Evolutionary conservation across 2,113 vertebrate species (phyloP).

Genomic region (Tor tambroides): DNA sequence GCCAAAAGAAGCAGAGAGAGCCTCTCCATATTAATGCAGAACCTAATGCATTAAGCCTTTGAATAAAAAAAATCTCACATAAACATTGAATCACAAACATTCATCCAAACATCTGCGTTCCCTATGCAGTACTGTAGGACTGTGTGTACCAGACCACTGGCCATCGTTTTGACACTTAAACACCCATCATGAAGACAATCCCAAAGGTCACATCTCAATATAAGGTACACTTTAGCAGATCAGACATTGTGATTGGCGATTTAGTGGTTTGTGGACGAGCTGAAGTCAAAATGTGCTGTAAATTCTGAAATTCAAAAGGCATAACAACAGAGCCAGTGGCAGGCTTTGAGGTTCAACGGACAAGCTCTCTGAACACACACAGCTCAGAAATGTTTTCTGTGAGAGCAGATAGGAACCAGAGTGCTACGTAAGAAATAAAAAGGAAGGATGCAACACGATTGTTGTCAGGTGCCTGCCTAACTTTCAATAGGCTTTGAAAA

Average conservation of each 20-base stretch:
- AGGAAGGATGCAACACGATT: not conserved
- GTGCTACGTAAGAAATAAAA: conserved; percentile 26
- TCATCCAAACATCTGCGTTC: not conserved
- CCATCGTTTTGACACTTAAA: not conserved
- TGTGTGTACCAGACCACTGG: not conserved
- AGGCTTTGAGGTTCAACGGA: conserved; percentile 8
- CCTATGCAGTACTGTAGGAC: not conserved
- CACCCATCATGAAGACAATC: not conserved
- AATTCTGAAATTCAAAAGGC: conserved; percentile 13
- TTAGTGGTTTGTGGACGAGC: not conserved
- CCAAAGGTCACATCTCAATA: not conserved
- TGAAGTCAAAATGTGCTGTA: not conserved
- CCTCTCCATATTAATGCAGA: conserved; percentile 13
- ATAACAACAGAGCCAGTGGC: not conserved
- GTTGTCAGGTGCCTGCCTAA: conserved; percentile 28
- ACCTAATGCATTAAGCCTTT: not conserved
- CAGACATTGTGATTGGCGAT: not conserved
- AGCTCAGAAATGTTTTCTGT: not conserved
- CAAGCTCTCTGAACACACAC: conserved; percentile 12
- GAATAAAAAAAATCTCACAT: not conserved
- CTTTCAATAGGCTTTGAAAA: conserved; percentile 18
- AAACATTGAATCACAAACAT: not conserved
- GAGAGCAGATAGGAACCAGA: not conserved
- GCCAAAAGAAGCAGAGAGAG: conserved; percentile 18
- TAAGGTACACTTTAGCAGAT: not conserved